Percentiles rank a stretch among this genome's conserved stretches.
Evolutionary conservation across 2,113 vertebrate genomes (phyloP).

Genomic region (Channa argus): DNA sequence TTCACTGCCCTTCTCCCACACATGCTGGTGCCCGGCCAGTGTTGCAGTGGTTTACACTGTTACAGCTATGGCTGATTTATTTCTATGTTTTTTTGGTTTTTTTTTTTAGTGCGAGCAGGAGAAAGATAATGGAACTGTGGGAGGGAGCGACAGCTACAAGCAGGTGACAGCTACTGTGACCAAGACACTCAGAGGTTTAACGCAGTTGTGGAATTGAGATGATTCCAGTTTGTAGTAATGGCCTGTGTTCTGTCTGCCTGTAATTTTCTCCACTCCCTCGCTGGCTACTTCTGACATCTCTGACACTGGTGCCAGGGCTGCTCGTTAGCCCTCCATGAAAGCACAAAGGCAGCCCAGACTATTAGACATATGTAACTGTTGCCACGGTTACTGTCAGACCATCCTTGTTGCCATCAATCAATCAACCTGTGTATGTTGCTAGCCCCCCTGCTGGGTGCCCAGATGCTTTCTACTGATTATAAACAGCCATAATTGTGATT

Average conservation of each 20-base stretch:
- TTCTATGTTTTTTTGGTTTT: too few relatives aligned
- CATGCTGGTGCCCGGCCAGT: constrained; percentile 10
- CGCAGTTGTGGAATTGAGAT: constrained; percentile 33
- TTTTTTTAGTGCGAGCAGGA: constrained; percentile 24
- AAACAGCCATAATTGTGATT: constrained; percentile 63
- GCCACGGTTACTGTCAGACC: constrained; percentile 40
- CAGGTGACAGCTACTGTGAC: constrained; percentile 22
- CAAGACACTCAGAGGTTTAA: constrained; percentile 26
- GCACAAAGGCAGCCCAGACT: constrained; percentile 25
- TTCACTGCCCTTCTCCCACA: constrained; percentile 20
- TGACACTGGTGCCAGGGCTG: background rate
- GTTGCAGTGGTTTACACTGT: background rate
- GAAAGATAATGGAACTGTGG: constrained; percentile 38
- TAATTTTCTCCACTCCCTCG: constrained; percentile 8
- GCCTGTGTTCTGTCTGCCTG: constrained; percentile 6
- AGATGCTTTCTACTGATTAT: constrained; percentile 59
- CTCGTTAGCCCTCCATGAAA: constrained; percentile 53
- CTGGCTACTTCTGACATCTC: constrained; percentile 16
- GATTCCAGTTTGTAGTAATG: constrained; percentile 39
- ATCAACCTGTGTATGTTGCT: constrained; percentile 57
- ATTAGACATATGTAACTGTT: constrained; percentile 36
- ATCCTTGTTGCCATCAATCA: constrained; percentile 29
- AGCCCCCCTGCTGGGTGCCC: constrained; percentile 1
- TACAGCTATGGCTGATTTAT: constrained; percentile 23
- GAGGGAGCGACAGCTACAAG: background rate